Conservation (phyloP, 2,797 vertebrate species). For the Crocodylus rhombifer region DNA sequence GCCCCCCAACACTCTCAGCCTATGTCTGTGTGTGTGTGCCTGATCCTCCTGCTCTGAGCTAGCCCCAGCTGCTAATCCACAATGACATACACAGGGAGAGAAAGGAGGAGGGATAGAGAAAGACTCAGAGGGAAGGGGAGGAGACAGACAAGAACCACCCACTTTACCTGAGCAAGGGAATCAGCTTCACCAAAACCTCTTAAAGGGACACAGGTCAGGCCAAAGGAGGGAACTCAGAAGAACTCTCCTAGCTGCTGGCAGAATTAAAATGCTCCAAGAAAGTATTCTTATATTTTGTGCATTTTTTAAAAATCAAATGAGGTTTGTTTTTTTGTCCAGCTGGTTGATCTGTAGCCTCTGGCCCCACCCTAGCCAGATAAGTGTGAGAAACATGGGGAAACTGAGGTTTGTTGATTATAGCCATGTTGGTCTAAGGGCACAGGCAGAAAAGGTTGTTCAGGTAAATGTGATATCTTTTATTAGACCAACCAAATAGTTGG, state of each 20-base stretch:
- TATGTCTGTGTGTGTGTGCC: neutral
- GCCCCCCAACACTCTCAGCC: neutral
- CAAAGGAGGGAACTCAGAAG: neutral
- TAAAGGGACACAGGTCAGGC: neutral
- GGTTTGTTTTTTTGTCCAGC: no score
- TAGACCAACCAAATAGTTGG: no score
- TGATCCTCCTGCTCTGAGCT: neutral
- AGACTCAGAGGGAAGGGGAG: neutral
- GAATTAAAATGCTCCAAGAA: neutral
- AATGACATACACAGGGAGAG: neutral
- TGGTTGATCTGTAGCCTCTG: no score
- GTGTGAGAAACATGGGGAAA: no score
- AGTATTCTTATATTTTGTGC: no score
- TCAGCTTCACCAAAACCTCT: neutral
- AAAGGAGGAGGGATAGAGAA: neutral
- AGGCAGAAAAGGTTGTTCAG: no score
- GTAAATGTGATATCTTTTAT: no score
- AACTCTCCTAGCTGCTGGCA: neutral
- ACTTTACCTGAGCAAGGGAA: constrained; percentile 1
- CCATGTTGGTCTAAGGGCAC: no score
- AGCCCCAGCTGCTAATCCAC: constrained; percentile 4
- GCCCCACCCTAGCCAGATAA: no score
- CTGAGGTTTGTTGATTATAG: no score
- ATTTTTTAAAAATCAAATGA: no score
- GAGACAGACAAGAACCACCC: neutral